Evolutionary conservation across 2,797 vertebrate species (phyloP).

Genomic region (Sebastes diaconus): DNA sequence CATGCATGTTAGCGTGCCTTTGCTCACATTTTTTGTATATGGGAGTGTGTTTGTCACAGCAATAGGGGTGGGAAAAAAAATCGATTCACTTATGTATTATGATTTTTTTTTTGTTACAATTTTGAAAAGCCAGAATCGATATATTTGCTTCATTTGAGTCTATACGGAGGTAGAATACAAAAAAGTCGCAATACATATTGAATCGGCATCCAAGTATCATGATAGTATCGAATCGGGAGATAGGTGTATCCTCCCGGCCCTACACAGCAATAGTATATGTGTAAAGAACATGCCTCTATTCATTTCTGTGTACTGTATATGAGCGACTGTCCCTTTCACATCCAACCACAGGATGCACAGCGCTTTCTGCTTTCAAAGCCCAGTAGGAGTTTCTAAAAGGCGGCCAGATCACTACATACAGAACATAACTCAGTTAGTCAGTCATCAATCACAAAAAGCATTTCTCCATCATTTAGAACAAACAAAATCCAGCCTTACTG

Average conservation of each 20-base stretch:
- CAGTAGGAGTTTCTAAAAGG: background rate
- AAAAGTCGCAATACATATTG: too few relatives aligned
- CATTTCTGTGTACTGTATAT: background rate
- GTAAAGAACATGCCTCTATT: background rate
- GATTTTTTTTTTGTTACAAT: too few relatives aligned
- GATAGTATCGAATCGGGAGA: too few relatives aligned
- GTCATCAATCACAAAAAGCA: too few relatives aligned
- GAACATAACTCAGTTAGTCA: background rate
- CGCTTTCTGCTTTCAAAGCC: background rate
- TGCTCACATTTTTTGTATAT: background rate
- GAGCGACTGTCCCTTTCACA: background rate
- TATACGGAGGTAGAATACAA: too few relatives aligned
- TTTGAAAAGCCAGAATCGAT: too few relatives aligned
- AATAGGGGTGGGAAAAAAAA: too few relatives aligned
- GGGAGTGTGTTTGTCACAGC: background rate
- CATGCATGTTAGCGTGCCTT: background rate
- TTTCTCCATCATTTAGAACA: background rate
- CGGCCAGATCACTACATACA: background rate
- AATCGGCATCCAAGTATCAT: too few relatives aligned
- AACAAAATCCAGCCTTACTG: background rate
- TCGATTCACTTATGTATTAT: too few relatives aligned
- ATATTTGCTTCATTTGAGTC: too few relatives aligned
- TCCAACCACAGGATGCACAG: background rate
- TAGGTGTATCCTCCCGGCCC: too few relatives aligned
- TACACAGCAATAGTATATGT: background rate